A percentile compares a stretch with the other conserved stretches of the same genome.
Conservation (phyloP, 1,140 invertebrate species). For the Bilobella aurantiaca region DNA sequence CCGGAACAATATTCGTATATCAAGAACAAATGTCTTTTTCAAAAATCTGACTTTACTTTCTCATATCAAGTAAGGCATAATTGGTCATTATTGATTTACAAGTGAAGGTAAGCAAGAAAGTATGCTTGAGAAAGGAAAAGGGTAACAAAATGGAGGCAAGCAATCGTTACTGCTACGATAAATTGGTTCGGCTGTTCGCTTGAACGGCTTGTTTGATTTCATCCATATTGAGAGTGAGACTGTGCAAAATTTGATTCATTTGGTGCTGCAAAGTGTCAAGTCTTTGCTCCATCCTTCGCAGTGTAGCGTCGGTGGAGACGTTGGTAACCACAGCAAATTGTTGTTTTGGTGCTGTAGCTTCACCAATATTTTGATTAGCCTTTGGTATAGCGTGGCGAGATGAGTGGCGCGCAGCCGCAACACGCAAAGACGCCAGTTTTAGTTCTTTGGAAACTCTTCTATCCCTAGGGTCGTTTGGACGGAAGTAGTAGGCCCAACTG, state of each 20-base stretch:
- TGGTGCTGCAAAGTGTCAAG: slow-evolving; percentile 25
- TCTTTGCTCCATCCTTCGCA: slow-evolving; percentile 18
- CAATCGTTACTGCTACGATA: too few relatives aligned
- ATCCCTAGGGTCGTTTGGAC: slow-evolving; percentile 68
- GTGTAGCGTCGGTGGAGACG: not conserved
- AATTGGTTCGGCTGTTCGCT: too few relatives aligned
- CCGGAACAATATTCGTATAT: too few relatives aligned
- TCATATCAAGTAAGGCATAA: too few relatives aligned
- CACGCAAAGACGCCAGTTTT: slow-evolving; percentile 56
- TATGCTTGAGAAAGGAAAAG: too few relatives aligned
- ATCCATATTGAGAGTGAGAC: not conserved
- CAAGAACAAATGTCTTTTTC: too few relatives aligned
- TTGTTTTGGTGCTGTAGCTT: not conserved
- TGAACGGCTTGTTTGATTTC: slow-evolving; percentile 1
- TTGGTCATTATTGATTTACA: too few relatives aligned
- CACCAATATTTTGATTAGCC: not conserved
- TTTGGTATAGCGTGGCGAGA: slow-evolving; percentile 1
- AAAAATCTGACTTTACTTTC: too few relatives aligned
- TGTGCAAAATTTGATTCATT: slow-evolving; percentile 7
- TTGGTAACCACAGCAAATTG: not conserved
- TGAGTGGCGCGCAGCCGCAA: slow-evolving; percentile 45
- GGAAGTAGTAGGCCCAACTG: slow-evolving; percentile 55
- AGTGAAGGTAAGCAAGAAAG: too few relatives aligned
- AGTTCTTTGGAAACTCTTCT: slow-evolving; percentile 62
- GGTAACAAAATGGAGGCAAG: too few relatives aligned